These are phyloP conservation scores for Spongilla lacustris DNA, from an alignment of 37 sponge, comb jelly and placozoan species.

Conservation along the genomic window DNA sequence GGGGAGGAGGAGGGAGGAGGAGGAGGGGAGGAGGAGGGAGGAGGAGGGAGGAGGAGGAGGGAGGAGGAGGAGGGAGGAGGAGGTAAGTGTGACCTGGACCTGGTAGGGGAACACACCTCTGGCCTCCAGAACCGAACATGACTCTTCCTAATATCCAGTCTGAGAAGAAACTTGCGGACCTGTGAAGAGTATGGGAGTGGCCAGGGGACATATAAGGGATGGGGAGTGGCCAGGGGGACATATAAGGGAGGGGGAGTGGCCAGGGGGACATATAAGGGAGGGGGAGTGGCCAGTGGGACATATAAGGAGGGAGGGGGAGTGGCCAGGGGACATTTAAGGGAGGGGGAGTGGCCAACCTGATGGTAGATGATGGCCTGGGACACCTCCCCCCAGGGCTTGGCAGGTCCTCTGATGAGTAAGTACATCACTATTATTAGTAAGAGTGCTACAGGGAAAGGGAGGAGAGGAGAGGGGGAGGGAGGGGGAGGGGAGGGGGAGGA, in stretches of 20 bases:
- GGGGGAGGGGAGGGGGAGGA: too few species aligned
- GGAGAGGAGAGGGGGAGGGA: too few species aligned
- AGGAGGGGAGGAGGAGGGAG: too few species aligned
- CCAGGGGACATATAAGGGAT: not conserved
- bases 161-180: constrained; percentile 97
- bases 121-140: constrained; percentile 99
- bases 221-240: not conserved
- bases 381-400: constrained; percentile 97
- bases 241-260: not conserved
- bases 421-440: too few species aligned
- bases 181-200: constrained; percentile 1
- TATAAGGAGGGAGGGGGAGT: not conserved
- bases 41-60: too few species aligned
- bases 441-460: not conserved
- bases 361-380: constrained; percentile 99
- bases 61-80: too few species aligned
- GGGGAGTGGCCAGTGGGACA: not conserved
- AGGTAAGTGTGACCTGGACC: too few species aligned
- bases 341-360: constrained; percentile 66
- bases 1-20: not conserved
- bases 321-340: not conserved
- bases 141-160: constrained; percentile 91
- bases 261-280: not conserved
- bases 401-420: constrained; percentile 84
- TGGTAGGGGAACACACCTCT: constrained; percentile 47